phyloP scores from a whole-genome alignment of 2,113 vertebrate genomes.

The Thalassarche chlororhynchos region DNA sequence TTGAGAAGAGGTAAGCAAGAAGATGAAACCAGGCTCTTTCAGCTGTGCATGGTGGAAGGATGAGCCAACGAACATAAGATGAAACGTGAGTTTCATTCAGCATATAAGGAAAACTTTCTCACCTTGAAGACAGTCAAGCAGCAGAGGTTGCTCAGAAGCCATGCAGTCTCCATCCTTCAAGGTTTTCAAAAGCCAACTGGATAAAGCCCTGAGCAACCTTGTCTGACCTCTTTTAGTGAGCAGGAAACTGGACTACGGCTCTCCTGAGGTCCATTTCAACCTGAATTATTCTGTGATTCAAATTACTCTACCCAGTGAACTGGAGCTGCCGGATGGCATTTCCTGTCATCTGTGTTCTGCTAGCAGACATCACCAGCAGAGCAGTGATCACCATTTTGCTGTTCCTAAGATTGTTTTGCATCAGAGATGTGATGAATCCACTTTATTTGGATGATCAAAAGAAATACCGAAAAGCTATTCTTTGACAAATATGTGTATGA shows the following conservation, averaged over 20 bases:
- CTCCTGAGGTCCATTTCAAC: background rate
- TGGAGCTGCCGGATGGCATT: background rate
- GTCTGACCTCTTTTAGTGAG: background rate
- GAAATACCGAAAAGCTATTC: conserved; percentile 9
- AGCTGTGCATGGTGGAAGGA: background rate
- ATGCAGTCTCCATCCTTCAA: background rate
- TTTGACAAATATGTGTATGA: background rate
- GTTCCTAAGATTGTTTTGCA: background rate
- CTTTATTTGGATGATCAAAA: conserved; percentile 26
- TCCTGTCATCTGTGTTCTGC: background rate
- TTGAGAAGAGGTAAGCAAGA: background rate
- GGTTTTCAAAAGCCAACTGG: background rate
- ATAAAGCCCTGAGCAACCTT: background rate
- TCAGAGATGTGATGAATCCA: background rate
- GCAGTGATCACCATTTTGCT: background rate
- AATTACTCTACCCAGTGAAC: background rate
- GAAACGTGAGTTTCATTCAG: background rate
- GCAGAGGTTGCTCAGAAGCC: background rate
- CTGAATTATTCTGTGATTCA: background rate
- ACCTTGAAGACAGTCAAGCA: background rate
- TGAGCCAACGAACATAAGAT: background rate
- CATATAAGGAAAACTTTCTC: background rate
- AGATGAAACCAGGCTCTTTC: background rate
- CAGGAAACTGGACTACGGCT: background rate
- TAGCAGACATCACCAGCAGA: background rate